Evolutionary conservation across 1,140 invertebrate species (phyloP), one percentile per base, ranked within the genome.

Genomic region (Centruroides vittatus): DNA sequence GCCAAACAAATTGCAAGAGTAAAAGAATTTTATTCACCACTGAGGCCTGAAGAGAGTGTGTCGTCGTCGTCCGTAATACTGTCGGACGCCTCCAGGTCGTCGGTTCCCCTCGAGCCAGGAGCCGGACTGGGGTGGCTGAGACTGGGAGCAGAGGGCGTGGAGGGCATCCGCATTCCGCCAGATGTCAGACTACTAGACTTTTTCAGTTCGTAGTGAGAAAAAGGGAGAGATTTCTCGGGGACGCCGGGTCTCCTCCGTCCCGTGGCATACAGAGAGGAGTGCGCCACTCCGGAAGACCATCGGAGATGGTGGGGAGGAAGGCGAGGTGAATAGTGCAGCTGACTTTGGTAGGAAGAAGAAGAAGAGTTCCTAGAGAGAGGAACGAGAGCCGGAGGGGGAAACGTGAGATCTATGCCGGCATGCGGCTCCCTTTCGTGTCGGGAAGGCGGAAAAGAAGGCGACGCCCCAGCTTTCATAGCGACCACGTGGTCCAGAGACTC

Each of bases 121-220:
- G 55, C 60, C 54, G 62, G 58, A 48, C 54, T 57, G 34, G 60
- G 47, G 54, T 55, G 60, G 53, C 57, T 57, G 35, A 65, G 58
- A 58, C 58, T 64, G 23, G 57, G 65, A 50, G 61, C 61, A 50
- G 61, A 63, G 57, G 59, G 58, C 8, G 62, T 61, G 23, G 64
- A 65, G 23, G 64, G 64, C 58, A 65, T 65, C 12, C 61, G 56
- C n/a, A 60, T 61, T 50, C 62, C 62, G 55, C 59, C 57, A 3
- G 66, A 62, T 65, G 71, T 72, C 68, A 75, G 70, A 67, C 73
- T 75, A 62, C 67, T 70, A 11, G 73, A 73, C 66, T 74, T 74
- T 66, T 70, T 69, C 61, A 74, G 69, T 58, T 70, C 70, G 67
- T 68, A 72, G 13, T 67, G 63, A 61, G 66, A 65, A 54, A 67